Evolutionary conservation across 2,113 vertebrate genomes (phyloP), one percentile per base, ranked within the genome.

Genomic region (Orientallactaga bullata): DNA sequence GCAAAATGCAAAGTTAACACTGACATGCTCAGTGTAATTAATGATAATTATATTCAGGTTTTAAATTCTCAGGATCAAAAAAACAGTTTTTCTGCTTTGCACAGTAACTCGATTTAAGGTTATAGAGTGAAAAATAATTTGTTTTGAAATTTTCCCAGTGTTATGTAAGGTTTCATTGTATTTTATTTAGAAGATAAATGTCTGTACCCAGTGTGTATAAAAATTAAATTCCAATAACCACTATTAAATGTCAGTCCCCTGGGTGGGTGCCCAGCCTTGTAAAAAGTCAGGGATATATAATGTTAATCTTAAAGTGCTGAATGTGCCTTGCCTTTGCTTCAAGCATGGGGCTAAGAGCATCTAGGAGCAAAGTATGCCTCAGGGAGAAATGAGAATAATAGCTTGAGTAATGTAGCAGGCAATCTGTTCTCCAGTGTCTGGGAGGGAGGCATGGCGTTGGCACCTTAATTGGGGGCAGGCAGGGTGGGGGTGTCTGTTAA

Each of bases 151-250:
- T 89, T 90, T 89, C 93, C 89, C 85, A 55, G 37, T 90, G 82
- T 66, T 55, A 23, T 15, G 5, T 78, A 74, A 79, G 66, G 69
- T 71, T 95, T 92, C 23, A 39, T 39, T 80, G 61, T 37, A 93
- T 89, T 95, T 96, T 94, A 91, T 71, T 91, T 85, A 18, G 2
- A 93, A 96, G 90, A 94, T 51, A 96, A 90, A 95, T 96, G 89
- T 80, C 77, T 26, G 0, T 72, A 77, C 32, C 24, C 71, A 42
- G 76, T 17, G 32, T 85, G 24, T 87, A 32, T 89, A 91, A 94
- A 96, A 95, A 58, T 95, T 95, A 96, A 97, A 93, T 96, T 92
- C 90, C 92, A 90, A 90, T 94, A 95, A 89, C 80, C 85, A 85
- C 79, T 94, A 95, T 96, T 96, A 96, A 93, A 95, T 2, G 1